Evolutionary conservation across 2,113 vertebrate genomes (phyloP).

Genomic region (Tenrec ecaudatus): DNA sequence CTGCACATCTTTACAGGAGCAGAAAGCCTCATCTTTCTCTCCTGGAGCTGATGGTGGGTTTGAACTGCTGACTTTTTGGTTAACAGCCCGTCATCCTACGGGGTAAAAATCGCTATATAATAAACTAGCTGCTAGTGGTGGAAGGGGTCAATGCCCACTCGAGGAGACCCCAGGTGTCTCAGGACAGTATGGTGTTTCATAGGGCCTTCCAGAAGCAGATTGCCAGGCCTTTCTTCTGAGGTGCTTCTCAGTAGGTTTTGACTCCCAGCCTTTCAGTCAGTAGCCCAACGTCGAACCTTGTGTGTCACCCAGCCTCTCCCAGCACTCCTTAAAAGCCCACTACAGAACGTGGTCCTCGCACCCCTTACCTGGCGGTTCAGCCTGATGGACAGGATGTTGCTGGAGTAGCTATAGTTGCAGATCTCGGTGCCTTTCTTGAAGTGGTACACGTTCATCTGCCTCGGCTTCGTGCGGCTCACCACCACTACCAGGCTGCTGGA

Average conservation of each 20-base stretch:
- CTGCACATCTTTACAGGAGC: too few relatives aligned
- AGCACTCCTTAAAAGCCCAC: neutral
- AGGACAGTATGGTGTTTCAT: neutral
- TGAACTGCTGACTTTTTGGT: too few relatives aligned
- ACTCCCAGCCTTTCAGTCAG: neutral
- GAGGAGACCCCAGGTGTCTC: neutral
- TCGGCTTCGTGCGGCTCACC: slow-evolving; percentile 91
- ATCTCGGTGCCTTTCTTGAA: slow-evolving; percentile 99
- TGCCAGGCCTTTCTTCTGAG: neutral
- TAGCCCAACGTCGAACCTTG: neutral
- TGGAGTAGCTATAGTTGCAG: slow-evolving; percentile 97
- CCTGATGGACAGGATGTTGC: slow-evolving; percentile 92
- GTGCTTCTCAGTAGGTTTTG: neutral
- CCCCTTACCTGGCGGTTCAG: slow-evolving; percentile 94
- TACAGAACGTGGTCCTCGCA: too few relatives aligned
- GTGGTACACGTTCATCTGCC: slow-evolving; percentile 98
- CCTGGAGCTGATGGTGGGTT: too few relatives aligned
- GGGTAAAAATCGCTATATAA: neutral
- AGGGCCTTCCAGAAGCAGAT: neutral
- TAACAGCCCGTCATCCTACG: too few relatives aligned
- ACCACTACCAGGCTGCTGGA: slow-evolving; percentile 98
- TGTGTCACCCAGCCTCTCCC: neutral
- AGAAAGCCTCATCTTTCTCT: too few relatives aligned
- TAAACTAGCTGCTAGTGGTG: neutral
- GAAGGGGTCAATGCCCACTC: neutral